A percentile compares a stretch with the other conserved stretches of the same genome.
Conservation (phyloP, 2,888 invertebrate species). For the Mythimna lalbum region DNA sequence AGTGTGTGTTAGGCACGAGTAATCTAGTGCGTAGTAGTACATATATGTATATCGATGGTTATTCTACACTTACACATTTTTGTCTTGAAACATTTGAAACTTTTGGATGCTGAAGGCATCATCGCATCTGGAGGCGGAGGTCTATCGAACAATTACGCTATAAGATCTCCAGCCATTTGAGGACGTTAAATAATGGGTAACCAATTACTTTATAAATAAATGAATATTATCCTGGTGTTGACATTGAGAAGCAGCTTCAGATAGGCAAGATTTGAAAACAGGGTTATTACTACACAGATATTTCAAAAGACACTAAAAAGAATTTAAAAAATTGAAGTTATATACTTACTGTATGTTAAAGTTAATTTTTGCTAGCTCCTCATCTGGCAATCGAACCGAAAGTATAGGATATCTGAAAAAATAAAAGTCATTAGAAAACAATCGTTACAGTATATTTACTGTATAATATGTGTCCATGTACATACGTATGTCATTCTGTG, state of each 20-base stretch:
- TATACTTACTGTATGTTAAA: background rate
- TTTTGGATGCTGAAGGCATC: too few relatives aligned
- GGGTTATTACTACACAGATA: background rate
- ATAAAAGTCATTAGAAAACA: background rate
- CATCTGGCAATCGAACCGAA: background rate
- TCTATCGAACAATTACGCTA: background rate
- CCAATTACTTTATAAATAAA: background rate
- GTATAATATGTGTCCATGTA: too few relatives aligned
- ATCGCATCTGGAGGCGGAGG: too few relatives aligned
- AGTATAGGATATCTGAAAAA: background rate
- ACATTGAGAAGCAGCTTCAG: background rate
- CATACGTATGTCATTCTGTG: too few relatives aligned
- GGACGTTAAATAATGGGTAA: background rate
- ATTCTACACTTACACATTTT: too few relatives aligned
- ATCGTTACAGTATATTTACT: too few relatives aligned
- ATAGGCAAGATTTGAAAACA: too few relatives aligned
- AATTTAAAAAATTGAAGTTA: background rate
- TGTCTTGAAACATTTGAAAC: too few relatives aligned
- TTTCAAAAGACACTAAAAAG: background rate
- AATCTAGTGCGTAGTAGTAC: too few relatives aligned
- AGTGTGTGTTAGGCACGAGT: too few relatives aligned
- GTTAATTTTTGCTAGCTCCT: accelerated
- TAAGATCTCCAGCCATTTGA: background rate
- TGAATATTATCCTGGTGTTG: background rate
- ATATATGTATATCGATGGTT: too few relatives aligned